phyloP scores from a whole-genome alignment of 2,797 vertebrate genomes.

The Poecilia gillii region DNA sequence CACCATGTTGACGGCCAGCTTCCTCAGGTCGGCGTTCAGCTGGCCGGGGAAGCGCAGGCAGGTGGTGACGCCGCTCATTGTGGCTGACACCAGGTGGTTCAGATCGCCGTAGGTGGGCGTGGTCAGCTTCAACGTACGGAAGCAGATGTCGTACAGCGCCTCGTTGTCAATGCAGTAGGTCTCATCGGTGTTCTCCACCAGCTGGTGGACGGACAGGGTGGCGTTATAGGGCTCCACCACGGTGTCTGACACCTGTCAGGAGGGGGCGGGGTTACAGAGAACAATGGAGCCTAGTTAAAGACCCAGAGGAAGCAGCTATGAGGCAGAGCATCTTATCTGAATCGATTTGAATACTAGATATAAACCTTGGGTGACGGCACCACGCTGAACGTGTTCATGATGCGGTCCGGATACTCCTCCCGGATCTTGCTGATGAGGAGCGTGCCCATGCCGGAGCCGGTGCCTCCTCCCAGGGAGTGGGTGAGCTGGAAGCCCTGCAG shows the following conservation, averaged over 20 bases:
- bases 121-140: background rate
- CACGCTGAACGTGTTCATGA: background rate
- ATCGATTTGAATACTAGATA: background rate
- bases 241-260: constrained; percentile 55
- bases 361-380: background rate
- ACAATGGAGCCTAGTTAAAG: background rate
- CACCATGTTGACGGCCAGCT: constrained; percentile 92
- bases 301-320: background rate
- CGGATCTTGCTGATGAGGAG: constrained; percentile 90
- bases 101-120: constrained; percentile 67
- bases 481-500: constrained; percentile 89
- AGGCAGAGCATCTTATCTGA: background rate
- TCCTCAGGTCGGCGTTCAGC: constrained; percentile 88
- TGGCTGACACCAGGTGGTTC: constrained; percentile 88
- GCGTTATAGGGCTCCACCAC: constrained; percentile 95
- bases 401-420: constrained; percentile 85
- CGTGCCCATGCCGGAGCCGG: constrained; percentile 87
- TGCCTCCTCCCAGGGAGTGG: constrained; percentile 86
- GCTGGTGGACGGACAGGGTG: constrained; percentile 90
- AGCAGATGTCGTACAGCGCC: background rate
- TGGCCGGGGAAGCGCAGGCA: constrained; percentile 90
- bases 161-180: constrained; percentile 40
- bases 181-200: constrained; percentile 87
- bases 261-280: background rate
- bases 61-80: constrained; percentile 92